Conservation (phyloP, 2,113 vertebrate genomes). For the Erythrolamprus reginae region DNA sequence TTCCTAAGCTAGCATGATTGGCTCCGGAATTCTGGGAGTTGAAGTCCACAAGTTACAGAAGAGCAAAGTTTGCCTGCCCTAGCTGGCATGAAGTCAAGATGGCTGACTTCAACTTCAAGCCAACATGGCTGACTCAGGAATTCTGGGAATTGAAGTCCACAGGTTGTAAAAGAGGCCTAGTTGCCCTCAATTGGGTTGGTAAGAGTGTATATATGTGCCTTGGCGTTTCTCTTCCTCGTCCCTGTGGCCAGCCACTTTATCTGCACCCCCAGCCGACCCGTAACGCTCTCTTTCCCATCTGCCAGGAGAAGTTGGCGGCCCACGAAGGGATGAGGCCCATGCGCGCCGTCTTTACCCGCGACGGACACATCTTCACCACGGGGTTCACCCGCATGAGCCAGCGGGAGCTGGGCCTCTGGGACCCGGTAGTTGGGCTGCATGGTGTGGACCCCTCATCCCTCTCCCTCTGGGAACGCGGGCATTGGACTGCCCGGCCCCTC, state of each 20-base stretch:
- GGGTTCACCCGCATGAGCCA: slow-evolving; percentile 99
- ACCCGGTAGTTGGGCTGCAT: slow-evolving; percentile 84
- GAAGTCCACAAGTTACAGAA: no score
- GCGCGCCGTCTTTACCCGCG: slow-evolving; percentile 91
- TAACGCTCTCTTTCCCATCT: slow-evolving; percentile 57
- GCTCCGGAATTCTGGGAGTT: neutral
- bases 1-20: no score
- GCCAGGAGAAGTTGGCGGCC: slow-evolving; percentile 89
- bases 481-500: slow-evolving; percentile 6
- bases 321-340: slow-evolving; percentile 96
- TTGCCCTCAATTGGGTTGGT: neutral
- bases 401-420: slow-evolving; percentile 96
- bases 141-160: neutral
- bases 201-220: neutral
- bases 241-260: neutral
- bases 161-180: neutral
- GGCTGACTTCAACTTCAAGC: no score
- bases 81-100: no score
- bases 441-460: slow-evolving; percentile 52
- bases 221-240: neutral
- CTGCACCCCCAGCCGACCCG: neutral
- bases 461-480: slow-evolving; percentile 62
- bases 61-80: no score
- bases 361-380: slow-evolving; percentile 96
- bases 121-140: no score